Conservation (phyloP, 2,113 vertebrate species). For the Cyanoramphus novaezelandiae region DNA sequence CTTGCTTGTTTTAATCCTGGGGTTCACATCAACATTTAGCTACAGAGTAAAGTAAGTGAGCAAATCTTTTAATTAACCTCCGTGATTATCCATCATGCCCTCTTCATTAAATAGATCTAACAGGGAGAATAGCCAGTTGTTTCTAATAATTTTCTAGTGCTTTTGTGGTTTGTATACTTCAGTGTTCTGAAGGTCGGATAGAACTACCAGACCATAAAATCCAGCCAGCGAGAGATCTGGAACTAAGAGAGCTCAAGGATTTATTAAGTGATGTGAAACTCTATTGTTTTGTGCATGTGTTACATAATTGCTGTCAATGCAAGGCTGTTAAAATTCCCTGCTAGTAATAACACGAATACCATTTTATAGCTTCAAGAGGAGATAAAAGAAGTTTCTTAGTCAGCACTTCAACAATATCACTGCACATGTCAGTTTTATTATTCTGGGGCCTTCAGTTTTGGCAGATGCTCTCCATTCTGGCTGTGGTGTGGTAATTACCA, state of each 20-base stretch:
- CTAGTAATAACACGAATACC: constrained; percentile 78
- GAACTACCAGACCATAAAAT: constrained; percentile 83
- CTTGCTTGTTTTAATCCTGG: not conserved
- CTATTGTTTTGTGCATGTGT: constrained; percentile 79
- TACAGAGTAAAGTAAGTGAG: constrained; percentile 8
- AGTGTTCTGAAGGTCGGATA: constrained; percentile 69
- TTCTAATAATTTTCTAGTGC: constrained; percentile 65
- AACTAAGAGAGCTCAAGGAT: constrained; percentile 76
- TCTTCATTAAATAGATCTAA: constrained; percentile 58
- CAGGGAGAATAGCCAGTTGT: constrained; percentile 46
- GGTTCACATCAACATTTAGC: not conserved
- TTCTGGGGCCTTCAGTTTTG: constrained; percentile 72
- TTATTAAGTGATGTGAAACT: constrained; percentile 80
- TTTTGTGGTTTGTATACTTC: constrained; percentile 68
- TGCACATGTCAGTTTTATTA: constrained; percentile 74
- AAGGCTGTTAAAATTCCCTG: constrained; percentile 78
- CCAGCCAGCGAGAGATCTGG: constrained; percentile 74
- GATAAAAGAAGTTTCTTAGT: constrained; percentile 79
- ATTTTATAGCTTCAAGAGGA: constrained; percentile 73
- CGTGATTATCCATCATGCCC: constrained; percentile 15
- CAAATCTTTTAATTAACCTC: constrained; percentile 55
- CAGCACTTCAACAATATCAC: constrained; percentile 74
- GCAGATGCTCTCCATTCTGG: constrained; percentile 75
- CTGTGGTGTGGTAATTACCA: constrained; percentile 75
- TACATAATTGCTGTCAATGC: constrained; percentile 81